phyloP scores from a whole-genome alignment of 1,140 invertebrate species.

The Leptopilina clavipes region DNA sequence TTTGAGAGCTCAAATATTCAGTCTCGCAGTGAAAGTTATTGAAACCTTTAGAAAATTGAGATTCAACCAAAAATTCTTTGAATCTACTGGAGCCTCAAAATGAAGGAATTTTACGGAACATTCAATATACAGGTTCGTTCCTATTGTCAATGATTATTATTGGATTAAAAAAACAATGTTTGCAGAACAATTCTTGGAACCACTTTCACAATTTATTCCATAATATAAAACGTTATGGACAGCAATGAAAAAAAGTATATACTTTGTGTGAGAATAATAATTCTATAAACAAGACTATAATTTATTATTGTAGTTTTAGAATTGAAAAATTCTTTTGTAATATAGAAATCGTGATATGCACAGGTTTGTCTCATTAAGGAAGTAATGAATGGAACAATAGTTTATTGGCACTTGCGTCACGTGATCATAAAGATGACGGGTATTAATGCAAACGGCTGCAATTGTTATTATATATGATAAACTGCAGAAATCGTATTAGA shows the following conservation, averaged over 20 bases:
- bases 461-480: not conserved
- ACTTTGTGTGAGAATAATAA: not conserved
- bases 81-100: too few species aligned
- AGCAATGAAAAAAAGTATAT: not conserved
- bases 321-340: not conserved
- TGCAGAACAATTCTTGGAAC: not conserved
- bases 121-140: too few species aligned
- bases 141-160: not conserved
- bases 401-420: conserved; percentile 22
- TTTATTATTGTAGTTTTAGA: conserved; percentile 12
- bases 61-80: too few species aligned
- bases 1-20: too few species aligned
- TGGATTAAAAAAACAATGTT: not conserved
- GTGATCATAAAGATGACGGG: not conserved
- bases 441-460: not conserved
- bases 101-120: too few species aligned
- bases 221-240: conserved; percentile 38
- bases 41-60: too few species aligned
- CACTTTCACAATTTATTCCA: conserved; percentile 43
- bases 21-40: too few species aligned
- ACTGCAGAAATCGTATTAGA: not conserved
- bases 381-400: not conserved
- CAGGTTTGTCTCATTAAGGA: not conserved
- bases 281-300: not conserved
- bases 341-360: not conserved